A percentile compares a stretch with the other conserved stretches of the same genome.
Evolutionary conservation across 2,797 vertebrate species (phyloP).

Genomic region (Heliangelus exortis): DNA sequence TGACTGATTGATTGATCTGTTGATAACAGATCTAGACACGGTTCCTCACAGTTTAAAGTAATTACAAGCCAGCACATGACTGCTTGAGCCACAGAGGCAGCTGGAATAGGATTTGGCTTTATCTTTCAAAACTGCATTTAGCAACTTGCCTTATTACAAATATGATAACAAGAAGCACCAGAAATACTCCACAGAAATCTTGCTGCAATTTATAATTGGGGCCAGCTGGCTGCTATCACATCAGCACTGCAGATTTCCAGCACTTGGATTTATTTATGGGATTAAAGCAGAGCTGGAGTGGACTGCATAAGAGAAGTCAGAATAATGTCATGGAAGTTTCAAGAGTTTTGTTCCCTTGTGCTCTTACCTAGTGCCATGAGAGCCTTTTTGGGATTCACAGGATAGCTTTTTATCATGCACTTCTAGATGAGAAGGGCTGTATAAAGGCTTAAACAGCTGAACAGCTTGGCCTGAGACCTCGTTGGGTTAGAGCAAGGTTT

Average conservation of each 20-base stretch:
- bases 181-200: constrained; percentile 72
- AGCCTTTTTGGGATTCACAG: not conserved
- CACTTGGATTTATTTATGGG: constrained; percentile 68
- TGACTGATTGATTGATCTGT: constrained; percentile 66
- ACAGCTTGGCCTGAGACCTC: not conserved
- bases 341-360: not conserved
- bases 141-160: constrained; percentile 69
- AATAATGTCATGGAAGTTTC: constrained; percentile 38
- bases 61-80: constrained; percentile 62
- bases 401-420: not conserved
- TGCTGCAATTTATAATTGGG: constrained; percentile 65
- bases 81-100: constrained; percentile 60
- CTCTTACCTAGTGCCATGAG: not conserved
- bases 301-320: constrained; percentile 34
- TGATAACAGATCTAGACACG: constrained; percentile 50
- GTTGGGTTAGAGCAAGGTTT: not conserved
- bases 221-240: constrained; percentile 71
- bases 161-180: constrained; percentile 69
- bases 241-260: constrained; percentile 64
- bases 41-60: constrained; percentile 59
- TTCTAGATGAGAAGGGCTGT: not conserved
- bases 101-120: constrained; percentile 63
- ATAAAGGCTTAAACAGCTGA: not conserved
- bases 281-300: constrained; percentile 30
- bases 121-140: constrained; percentile 71